Evolutionary conservation across 2,888 invertebrate genomes (phyloP), one percentile per base, ranked within the genome.

Genomic region (Punctoribates punctum): DNA sequence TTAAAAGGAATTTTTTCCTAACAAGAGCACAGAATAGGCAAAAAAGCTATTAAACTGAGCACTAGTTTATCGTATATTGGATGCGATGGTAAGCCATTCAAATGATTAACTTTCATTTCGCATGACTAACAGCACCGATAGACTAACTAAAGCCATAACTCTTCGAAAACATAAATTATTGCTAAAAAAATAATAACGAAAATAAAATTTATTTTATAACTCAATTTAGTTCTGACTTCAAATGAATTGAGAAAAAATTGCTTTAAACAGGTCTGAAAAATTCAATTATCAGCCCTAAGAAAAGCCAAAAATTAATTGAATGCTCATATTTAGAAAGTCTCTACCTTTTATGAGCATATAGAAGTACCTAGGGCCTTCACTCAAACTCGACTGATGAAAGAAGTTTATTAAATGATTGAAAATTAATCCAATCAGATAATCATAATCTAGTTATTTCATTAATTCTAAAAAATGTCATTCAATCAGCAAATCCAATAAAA

Each of bases 101-200:
- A 70, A 67, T 70, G 70, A 70, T 70, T 70, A 70, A 70, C 70
- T 70, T 42, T 38, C 46, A 46, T 11, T 70, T 70, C 46, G 70
- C 70, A 70, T 70, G 70, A 70, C 46, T 46, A 57, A 38, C 38
- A 34, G n/a, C 38, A 46, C 46, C 46, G 70, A 70, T 70, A 70
- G 70, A 29, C 60, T 60, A 29, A 42, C 46, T 70, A 38, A 34
- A 42, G 17, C 15, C 25, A 34, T 60, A 65, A 65, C n/a, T 70
- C n/a, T 42, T 62, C 62, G 17, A 34, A 70, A 70, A 70, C 23
- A 65, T 65, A 65, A 65, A 65, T 57, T 57, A 57, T 57, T 9
- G 20, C 25, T 23, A 5, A 27, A 60, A 13, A 60, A 23, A 60
- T 54, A 60, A 60, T 8, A 65, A 65, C 17, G 34, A 65, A 27